These are phyloP conservation scores for Xenopus laevis DNA, from an alignment of 2,113 vertebrate species.

Conservation along the genomic window DNA sequence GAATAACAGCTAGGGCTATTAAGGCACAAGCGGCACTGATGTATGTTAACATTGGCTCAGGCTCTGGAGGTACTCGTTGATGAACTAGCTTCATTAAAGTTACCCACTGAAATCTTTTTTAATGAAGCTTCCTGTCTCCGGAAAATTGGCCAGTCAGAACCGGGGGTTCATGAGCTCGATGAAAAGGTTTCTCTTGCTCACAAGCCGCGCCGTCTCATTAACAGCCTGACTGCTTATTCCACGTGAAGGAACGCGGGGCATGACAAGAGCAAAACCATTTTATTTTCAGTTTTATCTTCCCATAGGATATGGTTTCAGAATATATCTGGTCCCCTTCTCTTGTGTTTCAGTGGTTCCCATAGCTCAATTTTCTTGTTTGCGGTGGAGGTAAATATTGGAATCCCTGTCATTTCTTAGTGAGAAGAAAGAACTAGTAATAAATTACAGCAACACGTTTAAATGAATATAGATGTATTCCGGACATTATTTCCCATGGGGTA, in stretches of 20 bases:
- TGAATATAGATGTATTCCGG: no score
- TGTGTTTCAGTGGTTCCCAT: no score
- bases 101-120: neutral
- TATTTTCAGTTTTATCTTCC: neutral
- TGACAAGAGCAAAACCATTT: no score
- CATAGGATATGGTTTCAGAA: neutral
- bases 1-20: conserved; percentile 25
- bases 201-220: conserved; percentile 5
- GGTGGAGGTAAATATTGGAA: no score
- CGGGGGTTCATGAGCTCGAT: neutral
- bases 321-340: no score
- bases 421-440: no score
- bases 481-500: no score
- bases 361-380: no score
- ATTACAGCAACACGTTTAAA: no score
- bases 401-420: no score
- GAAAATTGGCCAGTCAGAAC: neutral
- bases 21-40: neutral
- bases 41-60: conserved; percentile 1
- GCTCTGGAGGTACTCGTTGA: conserved; percentile 10
- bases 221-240: neutral
- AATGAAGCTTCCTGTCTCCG: neutral
- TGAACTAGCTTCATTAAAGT: conserved; percentile 21
- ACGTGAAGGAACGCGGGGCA: neutral
- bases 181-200: neutral